Evolutionary conservation across 2,888 invertebrate genomes (phyloP).

Genomic region (Nesidiocoris tenuis): DNA sequence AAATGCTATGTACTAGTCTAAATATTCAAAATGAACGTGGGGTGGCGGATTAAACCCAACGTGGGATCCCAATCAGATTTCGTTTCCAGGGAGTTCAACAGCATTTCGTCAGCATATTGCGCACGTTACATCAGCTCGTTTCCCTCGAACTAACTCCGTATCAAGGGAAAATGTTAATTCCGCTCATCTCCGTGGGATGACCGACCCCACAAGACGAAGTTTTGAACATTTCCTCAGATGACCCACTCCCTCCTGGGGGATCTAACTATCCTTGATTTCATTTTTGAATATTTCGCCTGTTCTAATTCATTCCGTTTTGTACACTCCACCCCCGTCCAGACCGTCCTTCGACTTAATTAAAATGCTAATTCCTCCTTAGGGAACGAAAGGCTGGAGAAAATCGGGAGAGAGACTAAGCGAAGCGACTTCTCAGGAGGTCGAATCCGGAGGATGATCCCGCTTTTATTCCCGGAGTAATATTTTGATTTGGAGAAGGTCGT

Average conservation of each 20-base stretch:
- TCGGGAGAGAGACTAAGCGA: background rate
- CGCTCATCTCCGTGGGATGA: background rate
- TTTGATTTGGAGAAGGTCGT: background rate
- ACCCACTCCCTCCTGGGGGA: background rate
- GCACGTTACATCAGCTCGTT: no score
- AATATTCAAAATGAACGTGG: no score
- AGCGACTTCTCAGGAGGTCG: background rate
- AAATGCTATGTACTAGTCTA: no score
- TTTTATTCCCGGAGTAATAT: background rate
- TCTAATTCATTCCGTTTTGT: background rate
- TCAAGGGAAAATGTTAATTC: background rate
- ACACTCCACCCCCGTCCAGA: background rate
- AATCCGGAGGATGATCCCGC: background rate
- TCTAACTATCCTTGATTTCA: background rate
- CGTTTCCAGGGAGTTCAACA: no score
- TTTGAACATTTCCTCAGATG: background rate
- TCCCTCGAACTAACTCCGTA: no score
- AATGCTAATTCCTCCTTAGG: background rate
- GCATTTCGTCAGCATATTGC: no score
- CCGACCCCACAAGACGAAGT: background rate
- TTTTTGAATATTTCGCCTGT: background rate
- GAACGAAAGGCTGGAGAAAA: background rate
- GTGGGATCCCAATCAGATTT: no score
- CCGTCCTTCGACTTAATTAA: background rate
- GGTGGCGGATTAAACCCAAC: no score